Base-by-base conservation (phyloP, 1,140 invertebrate genomes). In the Apocrypta bakeri region DNA sequence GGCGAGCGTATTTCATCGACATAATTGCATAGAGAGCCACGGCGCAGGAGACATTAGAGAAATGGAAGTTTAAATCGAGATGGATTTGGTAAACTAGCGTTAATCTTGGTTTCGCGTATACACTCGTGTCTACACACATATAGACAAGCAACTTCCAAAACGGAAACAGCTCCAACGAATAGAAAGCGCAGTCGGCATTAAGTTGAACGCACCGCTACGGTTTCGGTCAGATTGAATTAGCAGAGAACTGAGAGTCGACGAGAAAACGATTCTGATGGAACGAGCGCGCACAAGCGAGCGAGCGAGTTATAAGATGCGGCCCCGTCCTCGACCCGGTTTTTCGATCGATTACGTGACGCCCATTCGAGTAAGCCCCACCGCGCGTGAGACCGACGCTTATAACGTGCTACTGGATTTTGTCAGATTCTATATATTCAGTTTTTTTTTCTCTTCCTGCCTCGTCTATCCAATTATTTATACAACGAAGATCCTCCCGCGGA, bases 221-320 rank as follows among this genome's bases (percentile, higher is more conserved):
- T 89, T 90, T 88, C 88, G 85, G 86, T 91, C 86, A 83, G 64
- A 85, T 87, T 83, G 85, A 89, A 90, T 90, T 89, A 88, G 84
- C 72, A 84, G 86, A 83, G 86, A 82, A 71, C 48, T 11, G 2
- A 17, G 63, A 80, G 69, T 80, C 75, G 84, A 83, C 81, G 72
- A 68, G 68, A 87, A 88, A 88, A 87, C 82, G 85, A 87, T 87
- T 87, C 84, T 88, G 87, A 87, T 85, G 68, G 79, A 82, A 89
- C 85, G 81, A 86, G 85, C 85, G 85, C 85, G 85, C 84, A 85
- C 21, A n/a, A 6, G 14, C 21, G 69, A 31, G 69, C 73, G n/a
- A n/a, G n/a, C 17, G 80, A 68, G 61, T 83, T 71, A 37, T 37
- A 76, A 75, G 64, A 73, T 81, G 71, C 29, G 63, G 31, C 31